Evolutionary conservation across 2,888 invertebrate genomes (phyloP), one percentile per base, ranked within the genome.

Genomic region (Hedychridium roseum): DNA sequence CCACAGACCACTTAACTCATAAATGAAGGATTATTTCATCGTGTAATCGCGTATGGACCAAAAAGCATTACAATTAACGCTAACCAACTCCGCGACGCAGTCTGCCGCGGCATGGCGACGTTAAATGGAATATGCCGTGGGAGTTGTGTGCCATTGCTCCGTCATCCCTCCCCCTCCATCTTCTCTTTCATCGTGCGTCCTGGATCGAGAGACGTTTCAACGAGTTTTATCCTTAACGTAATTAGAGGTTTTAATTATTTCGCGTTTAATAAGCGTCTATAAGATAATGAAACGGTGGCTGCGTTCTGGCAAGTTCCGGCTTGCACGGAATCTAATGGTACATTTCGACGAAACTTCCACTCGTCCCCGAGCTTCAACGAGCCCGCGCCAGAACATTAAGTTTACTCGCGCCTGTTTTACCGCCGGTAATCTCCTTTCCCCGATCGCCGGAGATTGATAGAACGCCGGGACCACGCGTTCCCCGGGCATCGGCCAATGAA

Each of bases 11-110:
- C 76, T 77, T 75, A 74, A 71, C 74, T 74, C 74, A 74, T 76
- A 74, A 77, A 76, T 73, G 76, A 75, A 70, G 70, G 70, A 76
- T 76, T 76, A 76, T 75, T 76, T 74, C 72, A 75, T 74, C 73
- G 69, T 73, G 73, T 71, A 73, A 73, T 74, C 76, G 67, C 66
- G 70, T 71, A 74, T 73, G 75, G 73, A 65, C 70, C 68, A 72
- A 74, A 74, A 74, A 74, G 70, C 75, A 75, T 76, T 72, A 74
- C 73, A 76, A 76, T 76, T 76, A 75, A 75, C 70, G 72, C 68
- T 70, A 73, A 73, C 70, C 70, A 73, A 72, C 67, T 73, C 58
- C 65, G 47, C 60, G 54, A 53, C 55, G 58, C 53, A 51, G 56
- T 50, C 50, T 50, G 54, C 55, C 56, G 57, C 51, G 61, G 66